phyloP scores from a whole-genome alignment of 1,140 invertebrate species.

The Charaxes varanes region DNA sequence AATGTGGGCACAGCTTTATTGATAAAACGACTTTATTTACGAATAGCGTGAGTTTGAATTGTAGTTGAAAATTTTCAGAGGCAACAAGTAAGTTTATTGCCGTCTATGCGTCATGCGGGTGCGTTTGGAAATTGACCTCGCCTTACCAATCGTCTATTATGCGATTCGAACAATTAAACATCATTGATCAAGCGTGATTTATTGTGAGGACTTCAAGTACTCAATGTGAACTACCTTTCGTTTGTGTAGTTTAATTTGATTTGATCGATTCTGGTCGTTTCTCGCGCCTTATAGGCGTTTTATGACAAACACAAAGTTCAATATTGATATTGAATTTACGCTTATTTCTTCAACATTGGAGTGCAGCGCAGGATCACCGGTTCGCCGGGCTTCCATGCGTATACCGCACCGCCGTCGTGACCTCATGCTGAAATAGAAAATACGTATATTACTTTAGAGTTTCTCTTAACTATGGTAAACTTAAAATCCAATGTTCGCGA shows the following conservation, averaged over 20 bases:
- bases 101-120: conserved; percentile 29
- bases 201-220: too few relatives aligned
- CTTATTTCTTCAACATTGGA: too few relatives aligned
- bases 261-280: too few relatives aligned
- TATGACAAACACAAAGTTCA: too few relatives aligned
- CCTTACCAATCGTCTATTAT: conserved; percentile 29
- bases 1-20: conserved; percentile 25
- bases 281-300: too few relatives aligned
- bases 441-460: too few relatives aligned
- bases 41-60: conserved; percentile 29
- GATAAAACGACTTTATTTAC: conserved; percentile 30
- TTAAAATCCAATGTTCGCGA: too few relatives aligned
- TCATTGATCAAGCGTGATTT: too few relatives aligned
- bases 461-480: too few relatives aligned
- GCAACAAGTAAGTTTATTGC: conserved; percentile 25
- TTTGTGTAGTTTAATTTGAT: too few relatives aligned
- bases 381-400: conserved; percentile 68
- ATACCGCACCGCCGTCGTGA: conserved; percentile 58
- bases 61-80: conserved; percentile 8
- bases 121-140: conserved; percentile 42
- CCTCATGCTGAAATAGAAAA: conserved; percentile 54
- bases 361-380: conserved; percentile 56
- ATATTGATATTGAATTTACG: too few relatives aligned
- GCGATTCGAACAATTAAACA: neutral
- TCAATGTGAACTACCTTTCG: too few relatives aligned